These are phyloP conservation scores for Leptopilina drosophilae DNA, from an alignment of 2,888 invertebrate species.

Conservation along the genomic window DNA sequence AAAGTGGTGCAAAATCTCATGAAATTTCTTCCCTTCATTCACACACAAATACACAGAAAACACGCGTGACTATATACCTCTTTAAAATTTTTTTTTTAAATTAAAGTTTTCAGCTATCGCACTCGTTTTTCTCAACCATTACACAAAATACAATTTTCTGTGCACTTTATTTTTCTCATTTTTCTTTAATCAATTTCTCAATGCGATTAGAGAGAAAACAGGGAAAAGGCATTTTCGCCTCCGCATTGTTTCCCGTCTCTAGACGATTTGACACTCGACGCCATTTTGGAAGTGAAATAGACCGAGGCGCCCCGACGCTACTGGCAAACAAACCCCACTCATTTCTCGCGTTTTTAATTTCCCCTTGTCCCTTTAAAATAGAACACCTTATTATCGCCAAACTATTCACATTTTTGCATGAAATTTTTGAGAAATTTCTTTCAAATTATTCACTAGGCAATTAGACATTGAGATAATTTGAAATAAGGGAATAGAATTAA, in stretches of 20 bases:
- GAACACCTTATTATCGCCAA: not conserved
- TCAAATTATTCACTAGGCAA: not conserved
- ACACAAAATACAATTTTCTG: not conserved
- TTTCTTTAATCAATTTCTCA: not conserved
- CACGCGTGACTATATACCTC: conserved; percentile 2
- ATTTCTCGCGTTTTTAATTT: conserved; percentile 9
- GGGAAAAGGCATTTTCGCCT: conserved; percentile 23
- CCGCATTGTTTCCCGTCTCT: conserved; percentile 35
- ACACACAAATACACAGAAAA: not conserved
- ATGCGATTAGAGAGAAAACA: not conserved
- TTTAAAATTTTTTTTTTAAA: conserved; percentile 16
- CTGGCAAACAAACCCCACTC: conserved; percentile 14
- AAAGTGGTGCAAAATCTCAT: conserved; percentile 24
- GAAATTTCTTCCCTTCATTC: conserved; percentile 40
- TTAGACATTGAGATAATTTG: not conserved
- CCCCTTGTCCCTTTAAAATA: not conserved
- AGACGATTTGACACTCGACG: conserved; percentile 33
- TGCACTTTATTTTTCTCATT: conserved; percentile 14
- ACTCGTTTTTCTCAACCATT: not conserved
- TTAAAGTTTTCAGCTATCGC: conserved; percentile 28
- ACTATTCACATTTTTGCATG: not conserved
- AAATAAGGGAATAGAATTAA: not conserved
- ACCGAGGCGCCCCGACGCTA: conserved; percentile 38
- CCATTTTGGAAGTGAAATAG: conserved; percentile 24
- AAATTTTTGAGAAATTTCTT: not conserved